These are phyloP conservation scores for Osmoderma eremita DNA, from an alignment of 2,888 invertebrate genomes.

Conservation along the genomic window DNA sequence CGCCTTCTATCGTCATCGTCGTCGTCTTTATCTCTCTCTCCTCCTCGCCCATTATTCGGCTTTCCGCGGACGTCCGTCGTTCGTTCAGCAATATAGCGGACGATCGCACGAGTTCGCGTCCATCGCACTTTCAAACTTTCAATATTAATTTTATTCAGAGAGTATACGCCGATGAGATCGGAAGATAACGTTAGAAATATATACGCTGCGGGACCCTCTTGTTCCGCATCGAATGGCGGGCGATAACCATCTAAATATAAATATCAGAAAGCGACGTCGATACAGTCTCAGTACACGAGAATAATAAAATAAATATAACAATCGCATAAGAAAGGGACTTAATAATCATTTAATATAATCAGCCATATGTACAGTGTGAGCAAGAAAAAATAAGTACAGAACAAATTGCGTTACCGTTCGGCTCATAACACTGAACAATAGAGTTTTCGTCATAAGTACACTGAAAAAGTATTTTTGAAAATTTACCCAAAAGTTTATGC, in stretches of 20 bases:
- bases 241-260: conserved; percentile 34
- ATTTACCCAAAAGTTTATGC: no score
- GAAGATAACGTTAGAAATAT: conserved; percentile 41
- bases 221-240: conserved; percentile 11
- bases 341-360: conserved; percentile 1
- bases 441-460: no score
- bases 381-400: no score
- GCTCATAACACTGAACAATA: no score
- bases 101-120: not conserved
- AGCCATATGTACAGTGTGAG: no score
- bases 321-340: conserved; percentile 10
- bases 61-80: no score
- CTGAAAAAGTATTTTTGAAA: no score
- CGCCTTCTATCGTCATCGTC: not conserved
- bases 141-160: conserved; percentile 48
- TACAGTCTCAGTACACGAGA: not conserved
- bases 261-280: conserved; percentile 23
- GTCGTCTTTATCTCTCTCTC: conserved; percentile 4
- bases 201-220: conserved; percentile 14
- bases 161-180: conserved; percentile 49
- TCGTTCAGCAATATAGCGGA: not conserved
- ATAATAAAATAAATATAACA: conserved; percentile 4
- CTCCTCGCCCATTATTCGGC: not conserved
- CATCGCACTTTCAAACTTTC: conserved; percentile 8
- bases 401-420: no score